phyloP scores from a whole-genome alignment of 2,888 invertebrate species.

The Scaptomyza cyrtandrae region DNA sequence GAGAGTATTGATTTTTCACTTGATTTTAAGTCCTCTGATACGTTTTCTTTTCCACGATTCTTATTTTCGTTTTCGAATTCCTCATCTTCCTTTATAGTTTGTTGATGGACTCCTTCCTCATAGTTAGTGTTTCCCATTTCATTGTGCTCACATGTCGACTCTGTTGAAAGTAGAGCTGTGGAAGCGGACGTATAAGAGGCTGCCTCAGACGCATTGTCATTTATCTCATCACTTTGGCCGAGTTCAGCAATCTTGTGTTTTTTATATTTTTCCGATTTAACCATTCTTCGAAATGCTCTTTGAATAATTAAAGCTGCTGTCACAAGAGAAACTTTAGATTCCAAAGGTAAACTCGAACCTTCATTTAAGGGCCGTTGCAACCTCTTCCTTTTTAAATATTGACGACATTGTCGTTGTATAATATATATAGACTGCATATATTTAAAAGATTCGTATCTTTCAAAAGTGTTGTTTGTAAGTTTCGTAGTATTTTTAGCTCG shows the following conservation, averaged over 20 bases:
- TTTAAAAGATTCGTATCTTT: conserved; percentile 43
- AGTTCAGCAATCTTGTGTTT: conserved; percentile 33
- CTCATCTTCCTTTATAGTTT: conserved; percentile 62
- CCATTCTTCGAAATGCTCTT: conserved; percentile 85
- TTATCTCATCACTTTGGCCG: conserved; percentile 54
- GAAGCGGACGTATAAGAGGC: conserved; percentile 79
- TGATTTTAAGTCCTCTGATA: conserved; percentile 26
- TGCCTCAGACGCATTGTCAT: conserved; percentile 75
- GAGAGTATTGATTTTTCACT: conserved; percentile 21
- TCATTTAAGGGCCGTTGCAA: neutral
- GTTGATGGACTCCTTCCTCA: conserved; percentile 60
- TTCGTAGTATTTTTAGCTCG: conserved; percentile 6
- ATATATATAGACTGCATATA: conserved; percentile 70
- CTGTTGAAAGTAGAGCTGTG: conserved; percentile 76
- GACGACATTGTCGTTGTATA: conserved; percentile 75
- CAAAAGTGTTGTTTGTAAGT: neutral
- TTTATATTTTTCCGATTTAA: conserved; percentile 34
- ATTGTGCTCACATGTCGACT: conserved; percentile 53
- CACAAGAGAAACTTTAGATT: conserved; percentile 37
- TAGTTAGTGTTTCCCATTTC: conserved; percentile 50
- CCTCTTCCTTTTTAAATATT: conserved; percentile 51
- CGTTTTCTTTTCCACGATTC: conserved; percentile 32
- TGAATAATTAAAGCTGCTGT: conserved; percentile 86
- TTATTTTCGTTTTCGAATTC: conserved; percentile 60
- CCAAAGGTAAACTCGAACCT: neutral